Evolutionary conservation across 2,113 vertebrate genomes (phyloP).

Genomic region (Amblyopsis rosae): DNA sequence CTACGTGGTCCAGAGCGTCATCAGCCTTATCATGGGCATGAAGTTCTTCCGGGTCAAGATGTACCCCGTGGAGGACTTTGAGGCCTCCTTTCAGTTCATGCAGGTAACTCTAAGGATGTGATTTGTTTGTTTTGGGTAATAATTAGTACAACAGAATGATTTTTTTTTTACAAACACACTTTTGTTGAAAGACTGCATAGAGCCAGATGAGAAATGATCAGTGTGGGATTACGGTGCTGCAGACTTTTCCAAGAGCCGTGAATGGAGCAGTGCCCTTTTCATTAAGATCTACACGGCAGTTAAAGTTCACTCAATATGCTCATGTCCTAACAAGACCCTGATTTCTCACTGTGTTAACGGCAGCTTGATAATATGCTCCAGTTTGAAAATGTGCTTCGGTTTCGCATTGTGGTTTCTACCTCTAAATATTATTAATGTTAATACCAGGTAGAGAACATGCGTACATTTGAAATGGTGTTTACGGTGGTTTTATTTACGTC

Average conservation of each 20-base stretch:
- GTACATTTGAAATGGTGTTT: no score
- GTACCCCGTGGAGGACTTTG: slow-evolving; percentile 98
- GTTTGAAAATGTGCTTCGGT: slow-evolving; percentile 27
- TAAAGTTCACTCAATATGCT: slow-evolving; percentile 17
- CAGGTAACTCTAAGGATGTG: slow-evolving; percentile 80
- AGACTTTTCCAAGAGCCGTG: slow-evolving; percentile 35
- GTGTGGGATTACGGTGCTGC: slow-evolving; percentile 17
- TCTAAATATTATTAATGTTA: neutral
- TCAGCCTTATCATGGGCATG: slow-evolving; percentile 99
- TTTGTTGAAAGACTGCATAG: slow-evolving; percentile 57
- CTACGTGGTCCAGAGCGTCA: slow-evolving; percentile 93
- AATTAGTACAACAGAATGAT: slow-evolving; percentile 3
- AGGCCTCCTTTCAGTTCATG: slow-evolving; percentile 99
- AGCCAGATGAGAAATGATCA: slow-evolving; percentile 51
- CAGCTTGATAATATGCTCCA: slow-evolving; percentile 16
- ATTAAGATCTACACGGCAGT: slow-evolving; percentile 41
- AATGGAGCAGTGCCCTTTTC: slow-evolving; percentile 42
- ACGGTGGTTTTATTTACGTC: no score
- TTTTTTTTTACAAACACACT: slow-evolving; percentile 26
- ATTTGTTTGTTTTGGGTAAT: slow-evolving; percentile 6
- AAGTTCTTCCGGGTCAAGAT: slow-evolving; percentile 99
- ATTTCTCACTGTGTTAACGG: slow-evolving; percentile 36
- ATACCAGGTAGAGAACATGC: no score
- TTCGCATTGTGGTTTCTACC: neutral
- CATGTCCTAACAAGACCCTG: slow-evolving; percentile 24